Evolutionary conservation across 2,888 invertebrate species (phyloP).

Genomic region (Erannis defoliaria): DNA sequence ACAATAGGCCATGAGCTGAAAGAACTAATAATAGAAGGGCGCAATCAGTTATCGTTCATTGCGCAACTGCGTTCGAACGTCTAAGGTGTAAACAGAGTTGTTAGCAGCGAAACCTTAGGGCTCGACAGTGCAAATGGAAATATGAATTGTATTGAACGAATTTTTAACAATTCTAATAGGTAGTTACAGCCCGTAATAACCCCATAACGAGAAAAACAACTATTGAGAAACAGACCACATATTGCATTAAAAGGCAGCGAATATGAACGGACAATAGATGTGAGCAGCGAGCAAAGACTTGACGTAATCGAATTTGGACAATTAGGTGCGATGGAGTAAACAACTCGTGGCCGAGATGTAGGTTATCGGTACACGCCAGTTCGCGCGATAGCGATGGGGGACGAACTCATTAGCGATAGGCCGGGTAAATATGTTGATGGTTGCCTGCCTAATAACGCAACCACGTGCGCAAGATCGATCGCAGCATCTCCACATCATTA

Average conservation of each 20-base stretch:
- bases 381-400: conserved; percentile 53
- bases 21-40: conserved; percentile 63
- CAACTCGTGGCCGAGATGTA: conserved; percentile 65
- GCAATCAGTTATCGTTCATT: conserved; percentile 63
- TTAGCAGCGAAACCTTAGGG: conserved; percentile 60
- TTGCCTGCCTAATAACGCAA: conserved; percentile 52
- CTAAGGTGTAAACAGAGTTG: conserved; percentile 65
- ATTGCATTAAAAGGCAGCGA: conserved; percentile 53
- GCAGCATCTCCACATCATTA: conserved; percentile 19
- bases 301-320: conserved; percentile 70
- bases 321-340: conserved; percentile 70
- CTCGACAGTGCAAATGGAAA: conserved; percentile 51
- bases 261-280: conserved; percentile 59
- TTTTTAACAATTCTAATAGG: conserved; percentile 46
- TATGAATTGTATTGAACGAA: conserved; percentile 38
- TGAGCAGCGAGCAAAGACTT: conserved; percentile 55
- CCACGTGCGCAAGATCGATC: conserved; percentile 31
- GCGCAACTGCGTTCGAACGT: conserved; percentile 55
- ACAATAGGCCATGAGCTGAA: conserved; percentile 55
- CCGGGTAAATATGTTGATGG: conserved; percentile 57
- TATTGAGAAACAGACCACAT: conserved; percentile 59
- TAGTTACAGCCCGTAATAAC: conserved; percentile 44
- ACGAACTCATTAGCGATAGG: conserved; percentile 59
- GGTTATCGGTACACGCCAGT: conserved; percentile 67
- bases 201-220: conserved; percentile 53